Evolutionary conservation across 2,113 vertebrate genomes (phyloP).

Genomic region (Oryzias melastigma): DNA sequence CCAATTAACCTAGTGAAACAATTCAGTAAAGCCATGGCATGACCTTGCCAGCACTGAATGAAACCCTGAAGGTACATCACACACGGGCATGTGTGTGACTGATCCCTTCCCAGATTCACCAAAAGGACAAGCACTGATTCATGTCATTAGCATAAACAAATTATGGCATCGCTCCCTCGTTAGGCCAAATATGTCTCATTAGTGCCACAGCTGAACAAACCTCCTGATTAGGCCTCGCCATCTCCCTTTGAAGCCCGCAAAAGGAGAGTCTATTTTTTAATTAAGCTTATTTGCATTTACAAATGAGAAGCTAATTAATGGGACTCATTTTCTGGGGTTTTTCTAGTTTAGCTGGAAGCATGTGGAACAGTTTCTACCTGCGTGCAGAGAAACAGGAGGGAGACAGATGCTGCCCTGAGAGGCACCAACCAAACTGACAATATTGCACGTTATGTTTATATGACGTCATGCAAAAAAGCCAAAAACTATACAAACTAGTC

Average conservation of each 20-base stretch:
- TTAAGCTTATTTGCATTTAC: constrained; percentile 80
- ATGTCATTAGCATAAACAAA: constrained; percentile 84
- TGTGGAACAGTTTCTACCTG: constrained; percentile 44
- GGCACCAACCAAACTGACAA: neutral
- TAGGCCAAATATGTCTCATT: constrained; percentile 78
- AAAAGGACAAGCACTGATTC: constrained; percentile 78
- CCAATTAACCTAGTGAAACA: constrained; percentile 71
- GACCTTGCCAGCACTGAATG: constrained; percentile 44
- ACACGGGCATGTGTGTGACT: constrained; percentile 55
- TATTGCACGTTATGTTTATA: constrained; percentile 9
- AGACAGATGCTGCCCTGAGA: constrained; percentile 18
- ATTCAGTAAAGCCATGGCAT: constrained; percentile 44
- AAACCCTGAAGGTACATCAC: constrained; percentile 64
- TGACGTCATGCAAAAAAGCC: constrained; percentile 1
- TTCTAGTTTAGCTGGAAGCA: constrained; percentile 54
- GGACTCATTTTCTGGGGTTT: constrained; percentile 62
- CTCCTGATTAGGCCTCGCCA: constrained; percentile 72
- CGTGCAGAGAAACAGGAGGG: constrained; percentile 6
- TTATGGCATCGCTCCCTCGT: constrained; percentile 79
- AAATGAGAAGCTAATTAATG: constrained; percentile 82
- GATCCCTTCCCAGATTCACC: constrained; percentile 71
- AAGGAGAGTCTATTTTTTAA: constrained; percentile 78
- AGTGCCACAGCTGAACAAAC: constrained; percentile 78
- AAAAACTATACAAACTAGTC: neutral
- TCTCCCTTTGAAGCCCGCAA: constrained; percentile 71